phyloP scores from a whole-genome alignment of 2,113 vertebrate species.

The Centropus bengalensis region DNA sequence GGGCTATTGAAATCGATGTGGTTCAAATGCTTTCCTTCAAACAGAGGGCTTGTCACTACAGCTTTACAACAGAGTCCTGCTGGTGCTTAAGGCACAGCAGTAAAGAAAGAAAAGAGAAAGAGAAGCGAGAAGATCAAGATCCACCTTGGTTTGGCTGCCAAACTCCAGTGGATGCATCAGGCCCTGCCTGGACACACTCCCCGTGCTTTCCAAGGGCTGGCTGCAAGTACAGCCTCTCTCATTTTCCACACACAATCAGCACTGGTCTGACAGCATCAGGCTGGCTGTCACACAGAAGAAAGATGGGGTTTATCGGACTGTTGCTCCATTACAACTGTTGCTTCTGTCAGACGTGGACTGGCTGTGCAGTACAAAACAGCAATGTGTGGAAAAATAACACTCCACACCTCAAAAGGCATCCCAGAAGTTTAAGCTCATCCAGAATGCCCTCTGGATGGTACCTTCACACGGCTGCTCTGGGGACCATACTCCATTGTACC shows the following conservation, averaged over 20 bases:
- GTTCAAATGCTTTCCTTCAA: neutral
- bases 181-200: neutral
- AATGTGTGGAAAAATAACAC: neutral
- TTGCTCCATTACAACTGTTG: neutral
- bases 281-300: neutral
- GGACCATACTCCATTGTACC: neutral
- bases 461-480: accelerated
- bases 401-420: neutral
- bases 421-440: neutral
- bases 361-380: neutral
- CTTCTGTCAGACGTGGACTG: neutral
- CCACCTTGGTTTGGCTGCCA: neutral
- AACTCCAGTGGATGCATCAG: neutral
- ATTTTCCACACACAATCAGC: neutral
- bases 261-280: accelerated
- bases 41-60: neutral
- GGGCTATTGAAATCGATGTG: neutral
- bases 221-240: neutral
- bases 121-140: neutral
- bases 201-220: accelerated
- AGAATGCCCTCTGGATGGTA: neutral
- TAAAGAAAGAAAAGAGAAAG: neutral
- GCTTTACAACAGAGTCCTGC: neutral
- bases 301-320: neutral
- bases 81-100: neutral